phyloP scores from a whole-genome alignment of 2,113 vertebrate species.

The Neotoma lepida region DNA sequence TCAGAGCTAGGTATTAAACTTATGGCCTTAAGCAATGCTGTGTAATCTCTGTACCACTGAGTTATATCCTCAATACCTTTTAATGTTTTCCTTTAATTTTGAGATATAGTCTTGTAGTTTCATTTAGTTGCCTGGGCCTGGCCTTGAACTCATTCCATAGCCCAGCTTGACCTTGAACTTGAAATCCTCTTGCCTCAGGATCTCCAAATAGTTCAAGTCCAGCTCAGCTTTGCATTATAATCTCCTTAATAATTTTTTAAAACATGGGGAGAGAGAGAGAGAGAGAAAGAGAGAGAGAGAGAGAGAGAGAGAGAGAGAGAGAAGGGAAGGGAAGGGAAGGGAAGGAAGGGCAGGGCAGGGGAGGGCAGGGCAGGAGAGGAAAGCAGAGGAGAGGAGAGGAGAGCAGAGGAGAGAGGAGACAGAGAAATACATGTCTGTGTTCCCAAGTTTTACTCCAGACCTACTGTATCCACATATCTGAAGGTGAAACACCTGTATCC shows the following conservation, averaged over 20 bases:
- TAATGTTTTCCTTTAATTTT: too few species aligned
- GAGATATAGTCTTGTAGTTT: neutral
- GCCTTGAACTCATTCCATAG: neutral
- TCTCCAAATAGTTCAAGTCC: neutral
- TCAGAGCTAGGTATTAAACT: neutral
- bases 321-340: too few species aligned
- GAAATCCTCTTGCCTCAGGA: neutral
- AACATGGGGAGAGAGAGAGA: too few species aligned
- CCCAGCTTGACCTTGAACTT: neutral
- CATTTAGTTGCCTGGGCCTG: neutral
- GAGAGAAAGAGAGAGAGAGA: neutral
- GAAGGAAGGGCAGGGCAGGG: too few species aligned
- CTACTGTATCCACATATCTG: neutral
- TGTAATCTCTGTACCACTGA: neutral
- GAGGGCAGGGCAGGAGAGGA: too few species aligned
- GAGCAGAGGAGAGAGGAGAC: neutral
- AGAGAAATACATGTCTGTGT: neutral
- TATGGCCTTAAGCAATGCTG: neutral
- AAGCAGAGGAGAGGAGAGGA: neutral
- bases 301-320: neutral
- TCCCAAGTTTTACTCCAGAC: neutral
- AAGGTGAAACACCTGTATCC: too few species aligned
- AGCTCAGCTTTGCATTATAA: neutral
- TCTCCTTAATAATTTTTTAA: neutral
- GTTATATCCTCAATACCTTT: neutral